Evolutionary conservation across 2,888 invertebrate genomes (phyloP).

Genomic region (Cataglyphis albicans): DNA sequence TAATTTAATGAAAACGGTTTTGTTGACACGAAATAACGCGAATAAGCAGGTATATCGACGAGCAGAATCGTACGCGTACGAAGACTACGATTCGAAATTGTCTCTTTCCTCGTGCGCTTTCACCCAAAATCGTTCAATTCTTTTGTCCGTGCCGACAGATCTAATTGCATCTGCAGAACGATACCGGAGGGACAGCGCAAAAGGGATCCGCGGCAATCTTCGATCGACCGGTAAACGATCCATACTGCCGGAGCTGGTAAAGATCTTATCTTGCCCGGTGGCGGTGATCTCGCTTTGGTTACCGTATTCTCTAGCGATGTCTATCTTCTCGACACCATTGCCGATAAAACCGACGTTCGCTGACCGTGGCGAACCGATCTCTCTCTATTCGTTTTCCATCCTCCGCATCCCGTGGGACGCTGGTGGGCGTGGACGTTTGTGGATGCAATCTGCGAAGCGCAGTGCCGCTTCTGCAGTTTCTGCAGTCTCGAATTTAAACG

Average conservation of each 20-base stretch:
- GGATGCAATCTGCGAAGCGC: neutral
- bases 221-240: conserved; percentile 75
- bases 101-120: conserved; percentile 32
- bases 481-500: neutral
- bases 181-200: conserved; percentile 69
- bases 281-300: conserved; percentile 75
- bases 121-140: conserved; percentile 59
- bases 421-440: neutral
- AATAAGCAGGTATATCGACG: conserved; percentile 24
- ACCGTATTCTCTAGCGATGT: conserved; percentile 75
- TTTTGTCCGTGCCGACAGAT: conserved; percentile 66
- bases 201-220: conserved; percentile 69
- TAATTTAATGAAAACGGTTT: conserved; percentile 39
- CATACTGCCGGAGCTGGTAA: conserved; percentile 68
- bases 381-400: conserved; percentile 68
- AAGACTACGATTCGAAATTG: conserved; percentile 17
- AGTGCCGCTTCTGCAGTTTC: neutral
- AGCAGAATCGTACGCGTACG: neutral
- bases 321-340: conserved; percentile 79
- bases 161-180: conserved; percentile 74
- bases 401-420: conserved; percentile 59
- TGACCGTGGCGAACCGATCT: conserved; percentile 68
- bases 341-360: conserved; percentile 71
- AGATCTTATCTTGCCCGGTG: conserved; percentile 72
- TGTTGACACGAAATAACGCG: conserved; percentile 18